Evolutionary conservation across 2,797 vertebrate genomes (phyloP).

Genomic region (Poeciliopsis turneri): DNA sequence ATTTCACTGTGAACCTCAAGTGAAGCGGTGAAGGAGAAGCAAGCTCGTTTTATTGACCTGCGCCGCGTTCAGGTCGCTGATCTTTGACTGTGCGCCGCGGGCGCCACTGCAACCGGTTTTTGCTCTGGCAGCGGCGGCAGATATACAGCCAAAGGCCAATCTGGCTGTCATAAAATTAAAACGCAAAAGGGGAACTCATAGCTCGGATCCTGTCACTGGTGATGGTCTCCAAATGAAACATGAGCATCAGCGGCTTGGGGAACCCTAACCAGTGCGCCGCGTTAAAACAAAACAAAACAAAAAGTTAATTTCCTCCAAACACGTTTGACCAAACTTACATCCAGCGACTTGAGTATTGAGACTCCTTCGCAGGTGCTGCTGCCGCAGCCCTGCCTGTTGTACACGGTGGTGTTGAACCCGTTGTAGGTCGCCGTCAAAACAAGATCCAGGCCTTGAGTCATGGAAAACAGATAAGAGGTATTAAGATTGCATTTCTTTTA

Average conservation of each 20-base stretch:
- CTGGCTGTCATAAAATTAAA: conserved; percentile 8
- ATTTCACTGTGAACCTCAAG: not conserved
- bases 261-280: not conserved
- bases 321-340: conserved; percentile 79
- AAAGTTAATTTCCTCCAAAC: not conserved
- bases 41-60: not conserved
- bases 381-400: conserved; percentile 85
- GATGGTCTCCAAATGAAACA: not conserved
- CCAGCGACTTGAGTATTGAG: conserved; percentile 86
- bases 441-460: conserved; percentile 77
- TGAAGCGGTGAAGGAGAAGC: not conserved
- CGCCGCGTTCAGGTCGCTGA: not conserved
- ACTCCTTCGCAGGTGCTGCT: conserved; percentile 94
- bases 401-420: conserved; percentile 78
- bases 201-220: not conserved
- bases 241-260: not conserved
- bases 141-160: not conserved
- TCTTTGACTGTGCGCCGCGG: not conserved
- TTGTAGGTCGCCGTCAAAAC: conserved; percentile 79
- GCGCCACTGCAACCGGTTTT: not conserved
- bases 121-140: conserved; percentile 1
- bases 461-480: conserved; percentile 33
- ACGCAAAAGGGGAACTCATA: conserved; percentile 10
- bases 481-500: conserved; percentile 8
- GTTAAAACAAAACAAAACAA: not conserved